Evolutionary conservation across 2,797 vertebrate genomes (phyloP), one percentile per base, ranked within the genome.

Genomic region (Enteromius paludinosus): DNA sequence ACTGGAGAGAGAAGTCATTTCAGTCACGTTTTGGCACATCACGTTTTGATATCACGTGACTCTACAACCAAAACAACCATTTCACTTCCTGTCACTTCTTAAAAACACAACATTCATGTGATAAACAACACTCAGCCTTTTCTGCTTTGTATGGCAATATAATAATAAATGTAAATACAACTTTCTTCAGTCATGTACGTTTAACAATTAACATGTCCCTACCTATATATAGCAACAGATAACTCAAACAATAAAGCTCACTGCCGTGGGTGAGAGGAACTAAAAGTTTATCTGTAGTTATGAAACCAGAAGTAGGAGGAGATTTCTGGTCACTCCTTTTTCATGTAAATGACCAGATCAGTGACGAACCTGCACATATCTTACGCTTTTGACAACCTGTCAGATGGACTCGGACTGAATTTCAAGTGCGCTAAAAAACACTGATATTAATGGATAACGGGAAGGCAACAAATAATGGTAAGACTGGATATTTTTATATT

Each of bases 31-130:
- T 70, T 77, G 49, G 14, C 25, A 56, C 35, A 69, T 47, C 28
- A 2, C 5, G 28, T 30, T 2, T 23, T 45, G 33, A 82, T 18
- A 56, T 18, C 72, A 69, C 0, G 15, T 77, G 52, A 76, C 49
- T 76, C 68, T 45, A 59, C 15, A 76, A 83, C 10, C 52, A 69
- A 69, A 82, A 82, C 38, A 83, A 38, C 18, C 25, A 74, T 12
- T 12, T 81, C 45, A 75, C 5, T 33, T 68, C 30, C 9, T 62
- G 30, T 74, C 59, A 73, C 59, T 28, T 81, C 56, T 18, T 17
- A 33, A 61, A 56, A 64, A 65, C 5, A n/a, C 30, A 79, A 38
- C 30, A 38, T 54, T 18, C 33, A 9, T 41, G n/a, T 28, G 47
- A 68, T 17, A 52, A 47, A 64, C 72, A 35, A 28, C 1, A 11